phyloP scores from a whole-genome alignment of 37 sponge, comb jelly and placozoan genomes.

The Chondrilla cf. caribensis region DNA sequence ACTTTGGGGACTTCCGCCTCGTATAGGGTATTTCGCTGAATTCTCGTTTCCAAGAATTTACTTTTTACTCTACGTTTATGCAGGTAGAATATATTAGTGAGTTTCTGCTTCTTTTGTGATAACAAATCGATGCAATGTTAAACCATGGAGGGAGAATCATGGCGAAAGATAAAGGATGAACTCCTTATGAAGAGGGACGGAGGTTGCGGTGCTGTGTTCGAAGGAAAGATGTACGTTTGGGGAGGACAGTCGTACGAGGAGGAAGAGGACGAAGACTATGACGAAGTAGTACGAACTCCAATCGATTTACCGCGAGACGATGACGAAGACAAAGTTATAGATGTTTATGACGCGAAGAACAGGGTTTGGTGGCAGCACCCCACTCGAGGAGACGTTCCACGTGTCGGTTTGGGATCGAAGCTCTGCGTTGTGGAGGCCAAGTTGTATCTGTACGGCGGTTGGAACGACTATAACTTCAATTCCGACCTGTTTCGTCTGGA shows the following conservation, averaged over 20 bases:
- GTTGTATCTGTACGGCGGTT: slow-evolving; percentile 57
- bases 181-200: slow-evolving; percentile 38
- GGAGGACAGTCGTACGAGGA: slow-evolving; percentile 41
- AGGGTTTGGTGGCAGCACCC: slow-evolving; percentile 32
- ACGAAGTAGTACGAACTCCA: background rate
- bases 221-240: slow-evolving; percentile 53
- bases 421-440: background rate
- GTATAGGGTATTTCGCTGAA: too few species aligned
- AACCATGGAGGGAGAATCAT: too few species aligned
- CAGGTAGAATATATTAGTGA: too few species aligned
- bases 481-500: slow-evolving; percentile 38
- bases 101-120: too few species aligned
- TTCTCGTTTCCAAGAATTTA: too few species aligned
- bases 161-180: too few species aligned
- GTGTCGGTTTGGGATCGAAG: slow-evolving; percentile 39
- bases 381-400: slow-evolving; percentile 45
- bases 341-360: slow-evolving; percentile 40
- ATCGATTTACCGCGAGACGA: slow-evolving; percentile 17
- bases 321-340: slow-evolving; percentile 28
- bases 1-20: too few species aligned
- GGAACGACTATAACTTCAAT: slow-evolving; percentile 42
- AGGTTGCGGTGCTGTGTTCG: slow-evolving; percentile 48
- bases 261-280: slow-evolving; percentile 5
- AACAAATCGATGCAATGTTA: too few species aligned
- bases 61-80: too few species aligned